Conservation (phyloP, 1,140 invertebrate species). For the Brachionus sp. region DNA sequence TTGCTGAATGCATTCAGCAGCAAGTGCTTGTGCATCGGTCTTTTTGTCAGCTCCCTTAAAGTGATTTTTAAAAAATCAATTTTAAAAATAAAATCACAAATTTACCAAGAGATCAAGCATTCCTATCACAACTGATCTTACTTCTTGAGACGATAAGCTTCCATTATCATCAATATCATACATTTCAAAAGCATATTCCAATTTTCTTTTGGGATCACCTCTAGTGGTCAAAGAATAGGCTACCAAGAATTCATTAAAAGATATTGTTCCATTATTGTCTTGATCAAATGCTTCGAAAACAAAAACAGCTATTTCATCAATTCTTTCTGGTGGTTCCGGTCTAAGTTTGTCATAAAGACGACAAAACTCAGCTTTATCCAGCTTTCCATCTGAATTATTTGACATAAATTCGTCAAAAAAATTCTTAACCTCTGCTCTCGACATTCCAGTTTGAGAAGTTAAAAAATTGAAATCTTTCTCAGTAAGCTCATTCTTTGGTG, state of each 20-base stretch:
- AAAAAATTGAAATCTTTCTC: not conserved
- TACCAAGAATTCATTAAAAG: slow-evolving; percentile 39
- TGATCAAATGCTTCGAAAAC: slow-evolving; percentile 29
- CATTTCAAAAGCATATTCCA: slow-evolving; percentile 43
- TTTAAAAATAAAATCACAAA: not conserved
- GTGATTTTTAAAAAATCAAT: not conserved
- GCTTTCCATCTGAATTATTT: slow-evolving; percentile 11
- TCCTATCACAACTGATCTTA: slow-evolving; percentile 6
- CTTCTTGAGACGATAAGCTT: not conserved
- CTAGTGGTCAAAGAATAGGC: slow-evolving; percentile 3
- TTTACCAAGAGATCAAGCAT: slow-evolving; percentile 32
- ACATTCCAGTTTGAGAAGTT: not conserved
- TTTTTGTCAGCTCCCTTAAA: not conserved
- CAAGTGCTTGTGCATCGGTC: not conserved
- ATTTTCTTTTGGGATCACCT: not conserved
- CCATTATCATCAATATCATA: slow-evolving; percentile 43
- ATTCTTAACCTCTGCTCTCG: not conserved
- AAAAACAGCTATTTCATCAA: slow-evolving; percentile 22
- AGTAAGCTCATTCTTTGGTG: not conserved
- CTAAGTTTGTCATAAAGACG: not conserved
- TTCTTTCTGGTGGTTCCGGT: slow-evolving; percentile 24
- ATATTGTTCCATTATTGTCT: slow-evolving; percentile 13
- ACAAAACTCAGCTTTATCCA: slow-evolving; percentile 8
- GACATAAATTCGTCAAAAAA: slow-evolving; percentile 24
- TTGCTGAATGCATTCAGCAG: slow-evolving; percentile 1